Evolutionary conservation across 2,113 vertebrate species (phyloP).

Genomic region (Greenwoodochromis staneri): DNA sequence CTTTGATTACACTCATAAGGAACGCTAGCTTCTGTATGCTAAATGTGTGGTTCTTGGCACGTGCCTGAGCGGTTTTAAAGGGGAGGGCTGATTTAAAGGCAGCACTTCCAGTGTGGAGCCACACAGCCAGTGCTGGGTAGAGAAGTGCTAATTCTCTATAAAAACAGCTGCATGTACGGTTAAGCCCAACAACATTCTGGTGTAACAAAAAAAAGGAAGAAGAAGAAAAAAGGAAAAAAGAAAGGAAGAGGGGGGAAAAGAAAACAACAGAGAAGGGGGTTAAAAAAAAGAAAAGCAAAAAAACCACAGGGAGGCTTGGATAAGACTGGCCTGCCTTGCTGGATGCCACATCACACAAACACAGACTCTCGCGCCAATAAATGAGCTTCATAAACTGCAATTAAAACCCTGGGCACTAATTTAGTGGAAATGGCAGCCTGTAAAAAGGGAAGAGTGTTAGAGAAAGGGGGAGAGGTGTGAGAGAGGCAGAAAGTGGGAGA

Average conservation of each 20-base stretch:
- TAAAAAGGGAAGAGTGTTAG: constrained; percentile 49
- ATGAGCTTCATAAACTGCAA: constrained; percentile 74
- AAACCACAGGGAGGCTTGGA: constrained; percentile 65
- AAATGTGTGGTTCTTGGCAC: constrained; percentile 50
- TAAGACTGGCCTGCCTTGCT: constrained; percentile 34
- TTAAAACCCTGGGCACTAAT: constrained; percentile 80
- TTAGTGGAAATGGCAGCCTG: constrained; percentile 74
- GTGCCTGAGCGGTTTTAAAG: constrained; percentile 42
- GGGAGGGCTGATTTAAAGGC: constrained; percentile 58
- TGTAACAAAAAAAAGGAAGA: constrained; percentile 38
- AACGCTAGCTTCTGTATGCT: constrained; percentile 24
- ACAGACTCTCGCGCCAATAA: constrained; percentile 63
- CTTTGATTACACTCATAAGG: constrained; percentile 32
- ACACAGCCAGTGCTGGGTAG: constrained; percentile 49
- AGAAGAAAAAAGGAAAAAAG: constrained; percentile 24
- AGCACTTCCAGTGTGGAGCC: constrained; percentile 61
- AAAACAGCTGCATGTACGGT: constrained; percentile 67
- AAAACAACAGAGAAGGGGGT: constrained; percentile 3
- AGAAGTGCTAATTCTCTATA: constrained; percentile 73
- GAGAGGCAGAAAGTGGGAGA: neutral
- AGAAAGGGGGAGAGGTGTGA: constrained; percentile 17
- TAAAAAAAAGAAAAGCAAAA: constrained; percentile 24
- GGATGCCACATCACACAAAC: constrained; percentile 67
- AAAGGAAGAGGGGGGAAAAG: neutral
- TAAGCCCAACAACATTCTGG: constrained; percentile 57